Conservation (phyloP, 2,888 invertebrate species). For the Drosophila eohydei region DNA sequence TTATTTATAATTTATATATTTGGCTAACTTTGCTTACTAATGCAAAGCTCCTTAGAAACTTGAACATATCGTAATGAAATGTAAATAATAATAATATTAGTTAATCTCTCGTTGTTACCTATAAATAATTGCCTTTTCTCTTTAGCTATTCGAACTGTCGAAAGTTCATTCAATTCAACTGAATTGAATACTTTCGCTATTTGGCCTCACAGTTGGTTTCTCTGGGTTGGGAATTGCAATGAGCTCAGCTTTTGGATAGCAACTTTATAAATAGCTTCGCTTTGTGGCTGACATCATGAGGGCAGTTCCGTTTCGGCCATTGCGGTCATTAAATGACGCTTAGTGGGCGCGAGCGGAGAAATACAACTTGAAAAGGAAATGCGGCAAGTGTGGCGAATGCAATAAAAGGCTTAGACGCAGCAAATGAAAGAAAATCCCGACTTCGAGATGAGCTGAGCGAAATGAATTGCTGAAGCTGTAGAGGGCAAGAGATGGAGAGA, state of each 20-base stretch:
- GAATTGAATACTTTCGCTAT: conserved; percentile 2
- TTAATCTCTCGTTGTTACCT: no score
- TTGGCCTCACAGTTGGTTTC: not conserved
- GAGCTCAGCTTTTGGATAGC: conserved; percentile 26
- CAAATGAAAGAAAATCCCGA: conserved; percentile 53
- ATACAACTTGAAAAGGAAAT: conserved; percentile 50
- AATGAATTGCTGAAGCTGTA: conserved; percentile 5
- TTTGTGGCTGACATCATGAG: conserved; percentile 2
- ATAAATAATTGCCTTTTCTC: not conserved
- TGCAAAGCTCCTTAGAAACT: no score
- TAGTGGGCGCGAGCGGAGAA: conserved; percentile 51
- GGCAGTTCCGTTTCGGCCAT: conserved; percentile 35
- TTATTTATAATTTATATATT: no score
- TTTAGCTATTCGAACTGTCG: not conserved
- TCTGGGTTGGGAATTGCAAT: conserved; percentile 19
- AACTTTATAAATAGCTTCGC: conserved; percentile 28
- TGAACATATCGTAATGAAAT: not conserved
- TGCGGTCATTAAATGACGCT: conserved; percentile 52
- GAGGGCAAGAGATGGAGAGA: not conserved
- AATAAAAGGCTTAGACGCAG: conserved; percentile 66
- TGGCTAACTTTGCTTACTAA: no score
- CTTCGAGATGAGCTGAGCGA: conserved; percentile 8
- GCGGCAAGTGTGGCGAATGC: conserved; percentile 65
- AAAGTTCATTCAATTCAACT: not conserved
- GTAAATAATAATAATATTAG: not conserved